Conservation (phyloP, 2,797 vertebrate species). For the Helarctos malayanus region DNA sequence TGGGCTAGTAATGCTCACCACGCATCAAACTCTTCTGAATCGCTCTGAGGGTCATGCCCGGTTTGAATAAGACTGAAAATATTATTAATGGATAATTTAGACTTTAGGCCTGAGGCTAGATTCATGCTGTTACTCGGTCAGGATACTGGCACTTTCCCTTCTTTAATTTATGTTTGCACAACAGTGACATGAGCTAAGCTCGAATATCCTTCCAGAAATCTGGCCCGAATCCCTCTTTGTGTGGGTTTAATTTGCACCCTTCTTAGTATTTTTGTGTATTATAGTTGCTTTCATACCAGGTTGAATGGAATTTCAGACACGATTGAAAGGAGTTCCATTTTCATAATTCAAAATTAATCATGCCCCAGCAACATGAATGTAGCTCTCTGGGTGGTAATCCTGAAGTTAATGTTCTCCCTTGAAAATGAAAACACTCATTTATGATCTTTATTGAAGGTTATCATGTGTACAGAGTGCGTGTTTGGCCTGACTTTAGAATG, state of each 20-base stretch:
- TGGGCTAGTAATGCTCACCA: neutral
- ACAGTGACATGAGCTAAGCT: constrained; percentile 78
- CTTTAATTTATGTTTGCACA: constrained; percentile 73
- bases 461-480: constrained; percentile 36
- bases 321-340: constrained; percentile 68
- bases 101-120: constrained; percentile 43
- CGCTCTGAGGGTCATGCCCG: neutral
- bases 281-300: constrained; percentile 23
- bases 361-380: neutral
- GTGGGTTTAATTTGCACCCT: constrained; percentile 74
- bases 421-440: constrained; percentile 71
- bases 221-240: constrained; percentile 58
- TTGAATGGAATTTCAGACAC: constrained; percentile 62
- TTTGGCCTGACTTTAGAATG: neutral
- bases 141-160: constrained; percentile 65
- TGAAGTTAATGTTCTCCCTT: constrained; percentile 61
- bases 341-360: constrained; percentile 70
- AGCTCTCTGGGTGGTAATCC: constrained; percentile 64
- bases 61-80: constrained; percentile 66
- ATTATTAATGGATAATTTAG: constrained; percentile 71
- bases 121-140: constrained; percentile 51
- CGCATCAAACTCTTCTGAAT: neutral
- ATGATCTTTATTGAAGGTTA: constrained; percentile 68
- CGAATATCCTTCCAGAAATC: constrained; percentile 72
- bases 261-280: constrained; percentile 53